Evolutionary conservation across 2,797 vertebrate genomes (phyloP).

Genomic region (Distichodus sexfasciatus): DNA sequence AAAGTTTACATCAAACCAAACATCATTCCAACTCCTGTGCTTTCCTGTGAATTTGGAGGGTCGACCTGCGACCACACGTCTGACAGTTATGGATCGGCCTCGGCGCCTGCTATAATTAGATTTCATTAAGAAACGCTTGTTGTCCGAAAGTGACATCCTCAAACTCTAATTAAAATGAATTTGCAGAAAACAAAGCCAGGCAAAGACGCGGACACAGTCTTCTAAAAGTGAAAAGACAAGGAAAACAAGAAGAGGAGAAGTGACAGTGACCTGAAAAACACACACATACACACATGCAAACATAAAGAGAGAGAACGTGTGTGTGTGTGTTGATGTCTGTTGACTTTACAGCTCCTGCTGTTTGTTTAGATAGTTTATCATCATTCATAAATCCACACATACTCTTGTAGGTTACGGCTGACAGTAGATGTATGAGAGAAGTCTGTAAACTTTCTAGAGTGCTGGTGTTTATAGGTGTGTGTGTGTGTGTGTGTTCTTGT

Average conservation of each 20-base stretch:
- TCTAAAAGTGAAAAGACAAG: conserved; percentile 61
- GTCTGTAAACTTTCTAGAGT: conserved; percentile 8
- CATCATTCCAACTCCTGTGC: background rate
- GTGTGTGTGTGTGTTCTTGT: background rate
- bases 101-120: conserved; percentile 75
- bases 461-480: background rate
- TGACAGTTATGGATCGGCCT: conserved; percentile 80
- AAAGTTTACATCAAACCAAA: no score
- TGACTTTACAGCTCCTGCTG: conserved; percentile 24
- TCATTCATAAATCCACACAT: conserved; percentile 18
- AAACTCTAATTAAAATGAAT: conserved; percentile 76
- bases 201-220: conserved; percentile 51
- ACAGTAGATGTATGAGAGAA: background rate
- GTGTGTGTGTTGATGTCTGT: conserved; percentile 16
- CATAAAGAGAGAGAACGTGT: conserved; percentile 55
- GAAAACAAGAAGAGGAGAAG: conserved; percentile 53
- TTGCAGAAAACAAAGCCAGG: conserved; percentile 64
- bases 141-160: conserved; percentile 60
- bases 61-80: conserved; percentile 65
- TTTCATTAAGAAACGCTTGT: conserved; percentile 80
- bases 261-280: conserved; percentile 59
- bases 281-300: conserved; percentile 37
- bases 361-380: conserved; percentile 20
- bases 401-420: conserved; percentile 15
- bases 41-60: conserved; percentile 30